These are phyloP conservation scores for Gadus macrocephalus DNA, from an alignment of 2,113 vertebrate genomes.

Conservation along the genomic window DNA sequence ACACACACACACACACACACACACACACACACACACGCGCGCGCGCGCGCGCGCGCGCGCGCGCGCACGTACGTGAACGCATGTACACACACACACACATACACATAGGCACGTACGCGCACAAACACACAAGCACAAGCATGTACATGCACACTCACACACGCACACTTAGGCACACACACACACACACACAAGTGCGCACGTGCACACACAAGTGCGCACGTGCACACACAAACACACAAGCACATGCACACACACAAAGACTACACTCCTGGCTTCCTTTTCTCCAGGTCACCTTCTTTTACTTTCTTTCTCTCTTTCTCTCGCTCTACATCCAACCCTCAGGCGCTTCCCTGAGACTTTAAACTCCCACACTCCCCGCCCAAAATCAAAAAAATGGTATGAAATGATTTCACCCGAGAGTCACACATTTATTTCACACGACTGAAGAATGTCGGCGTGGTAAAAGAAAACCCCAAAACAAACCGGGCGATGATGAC, in stretches of 20 bases:
- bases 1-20: conserved; percentile 4
- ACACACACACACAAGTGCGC: background rate
- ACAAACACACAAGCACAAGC: background rate
- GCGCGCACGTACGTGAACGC: background rate
- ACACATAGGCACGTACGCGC: background rate
- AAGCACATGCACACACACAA: background rate
- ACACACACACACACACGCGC: conserved; percentile 6
- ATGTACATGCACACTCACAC: background rate
- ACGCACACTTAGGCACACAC: background rate
- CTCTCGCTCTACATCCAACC: too few relatives aligned
- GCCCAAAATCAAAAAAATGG: too few relatives aligned
- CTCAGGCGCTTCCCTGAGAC: too few relatives aligned
- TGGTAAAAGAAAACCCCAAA: conserved; percentile 15
- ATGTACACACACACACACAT: background rate
- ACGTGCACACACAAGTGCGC: too few relatives aligned
- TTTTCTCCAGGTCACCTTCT: conserved; percentile 4
- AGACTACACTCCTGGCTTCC: conserved; percentile 30
- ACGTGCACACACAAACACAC: background rate
- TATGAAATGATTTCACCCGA: too few relatives aligned
- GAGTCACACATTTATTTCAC: too few relatives aligned
- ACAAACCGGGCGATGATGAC: conserved; percentile 3
- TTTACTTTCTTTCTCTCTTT: too few relatives aligned
- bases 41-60: background rate
- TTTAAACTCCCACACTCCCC: too few relatives aligned
- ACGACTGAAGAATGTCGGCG: background rate